Evolutionary conservation across 2,797 vertebrate species (phyloP).

Genomic region (Thunnus albacares): DNA sequence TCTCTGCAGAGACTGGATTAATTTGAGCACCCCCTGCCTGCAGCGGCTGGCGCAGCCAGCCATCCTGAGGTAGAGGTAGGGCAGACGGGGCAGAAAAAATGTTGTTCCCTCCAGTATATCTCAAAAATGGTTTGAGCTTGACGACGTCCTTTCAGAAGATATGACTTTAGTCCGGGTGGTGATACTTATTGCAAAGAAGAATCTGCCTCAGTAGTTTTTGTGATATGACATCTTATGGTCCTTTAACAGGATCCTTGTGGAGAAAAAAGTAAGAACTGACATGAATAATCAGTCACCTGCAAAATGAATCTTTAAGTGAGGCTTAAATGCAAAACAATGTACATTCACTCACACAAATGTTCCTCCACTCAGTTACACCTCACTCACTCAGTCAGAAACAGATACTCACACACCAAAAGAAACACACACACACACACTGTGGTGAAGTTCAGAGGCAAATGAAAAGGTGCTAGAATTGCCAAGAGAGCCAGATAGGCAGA

Average conservation of each 20-base stretch:
- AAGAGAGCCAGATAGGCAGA: background rate
- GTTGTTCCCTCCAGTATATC: slow-evolving; percentile 22
- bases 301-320: background rate
- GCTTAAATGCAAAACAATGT: background rate
- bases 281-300: background rate
- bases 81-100: slow-evolving; percentile 7
- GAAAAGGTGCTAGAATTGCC: background rate
- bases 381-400: slow-evolving; percentile 22
- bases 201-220: slow-evolving; percentile 26
- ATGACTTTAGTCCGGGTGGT: background rate
- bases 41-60: slow-evolving; percentile 86
- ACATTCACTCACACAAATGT: slow-evolving; percentile 1
- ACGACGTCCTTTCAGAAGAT: slow-evolving; percentile 3
- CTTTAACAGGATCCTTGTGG: slow-evolving; percentile 3
- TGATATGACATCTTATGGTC: slow-evolving; percentile 35
- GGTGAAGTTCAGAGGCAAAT: slow-evolving; percentile 27
- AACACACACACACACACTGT: background rate
- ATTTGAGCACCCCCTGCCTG: slow-evolving; percentile 85
- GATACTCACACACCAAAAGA: slow-evolving; percentile 2
- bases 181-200: slow-evolving; percentile 19
- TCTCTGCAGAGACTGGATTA: slow-evolving; percentile 87
- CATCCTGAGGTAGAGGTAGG: slow-evolving; percentile 74
- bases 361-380: background rate
- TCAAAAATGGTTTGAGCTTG: slow-evolving; percentile 2
- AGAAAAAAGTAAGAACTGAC: slow-evolving; percentile 1